phyloP scores from a whole-genome alignment of 2,797 vertebrate genomes.

The Gallinago solitaria region DNA sequence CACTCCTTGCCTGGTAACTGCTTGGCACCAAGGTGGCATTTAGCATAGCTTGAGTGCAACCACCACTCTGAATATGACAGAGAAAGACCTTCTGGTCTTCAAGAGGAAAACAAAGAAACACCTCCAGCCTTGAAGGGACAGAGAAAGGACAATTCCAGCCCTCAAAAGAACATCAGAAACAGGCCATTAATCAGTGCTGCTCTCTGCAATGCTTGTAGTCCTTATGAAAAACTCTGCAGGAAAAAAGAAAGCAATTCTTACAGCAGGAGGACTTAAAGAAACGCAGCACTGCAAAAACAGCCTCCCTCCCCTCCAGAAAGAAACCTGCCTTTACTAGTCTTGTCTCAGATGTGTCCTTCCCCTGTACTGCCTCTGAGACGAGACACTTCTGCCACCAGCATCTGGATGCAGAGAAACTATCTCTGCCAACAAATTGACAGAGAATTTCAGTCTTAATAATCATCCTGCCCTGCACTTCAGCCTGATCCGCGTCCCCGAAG shows the following conservation, averaged over 20 bases:
- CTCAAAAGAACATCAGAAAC: not conserved
- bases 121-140: not conserved
- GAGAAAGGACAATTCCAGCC: not conserved
- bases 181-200: not conserved
- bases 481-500: slow-evolving; percentile 66
- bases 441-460: slow-evolving; percentile 72
- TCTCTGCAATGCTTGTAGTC: not conserved
- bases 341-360: not conserved
- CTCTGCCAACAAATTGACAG: slow-evolving; percentile 65
- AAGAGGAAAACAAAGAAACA: not conserved
- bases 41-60: not conserved
- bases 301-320: not conserved
- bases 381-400: not conserved
- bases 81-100: not conserved
- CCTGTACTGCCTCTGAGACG: not conserved
- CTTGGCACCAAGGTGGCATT: not conserved
- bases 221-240: not conserved
- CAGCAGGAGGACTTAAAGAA: not conserved
- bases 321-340: not conserved
- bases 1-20: not conserved
- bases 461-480: slow-evolving; percentile 64
- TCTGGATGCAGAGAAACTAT: slow-evolving; percentile 39
- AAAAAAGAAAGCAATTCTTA: not conserved
- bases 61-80: not conserved
- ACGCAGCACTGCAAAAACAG: not conserved